phyloP scores from a whole-genome alignment of 2,797 vertebrate species.

The Enteromius thamalakanensis region DNA sequence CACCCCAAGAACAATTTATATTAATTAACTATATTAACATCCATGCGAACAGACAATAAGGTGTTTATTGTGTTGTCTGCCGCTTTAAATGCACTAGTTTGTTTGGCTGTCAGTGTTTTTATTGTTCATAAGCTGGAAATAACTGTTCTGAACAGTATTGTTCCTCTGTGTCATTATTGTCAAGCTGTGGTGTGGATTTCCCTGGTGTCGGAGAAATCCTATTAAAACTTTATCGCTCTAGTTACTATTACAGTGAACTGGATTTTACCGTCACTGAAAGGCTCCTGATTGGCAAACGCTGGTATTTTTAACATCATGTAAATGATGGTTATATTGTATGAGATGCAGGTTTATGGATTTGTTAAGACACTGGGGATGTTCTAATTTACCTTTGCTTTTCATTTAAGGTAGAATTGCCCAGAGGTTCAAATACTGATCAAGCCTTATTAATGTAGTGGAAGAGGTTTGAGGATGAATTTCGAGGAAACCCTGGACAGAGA shows the following conservation, averaged over 20 bases:
- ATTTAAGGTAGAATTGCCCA: conserved; percentile 55
- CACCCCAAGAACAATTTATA: not conserved
- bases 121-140: not conserved
- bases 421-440: conserved; percentile 56
- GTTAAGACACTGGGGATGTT: conserved; percentile 44
- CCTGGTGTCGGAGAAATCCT: not conserved
- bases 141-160: not conserved
- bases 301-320: conserved; percentile 45
- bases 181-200: not conserved
- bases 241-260: not conserved
- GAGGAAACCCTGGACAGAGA: conserved; percentile 42
- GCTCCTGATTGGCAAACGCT: conserved; percentile 44
- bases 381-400: conserved; percentile 53
- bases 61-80: not conserved
- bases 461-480: conserved; percentile 53
- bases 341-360: conserved; percentile 47
- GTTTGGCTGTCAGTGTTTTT: not conserved
- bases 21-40: not conserved
- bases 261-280: not conserved
- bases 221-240: not conserved
- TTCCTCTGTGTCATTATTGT: not conserved
- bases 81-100: not conserved
- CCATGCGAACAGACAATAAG: not conserved
- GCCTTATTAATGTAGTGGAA: conserved; percentile 47
- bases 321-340: conserved; percentile 45